Evolutionary conservation across 2,888 invertebrate genomes (phyloP).

Genomic region (Vannuccia rotundouncinata): DNA sequence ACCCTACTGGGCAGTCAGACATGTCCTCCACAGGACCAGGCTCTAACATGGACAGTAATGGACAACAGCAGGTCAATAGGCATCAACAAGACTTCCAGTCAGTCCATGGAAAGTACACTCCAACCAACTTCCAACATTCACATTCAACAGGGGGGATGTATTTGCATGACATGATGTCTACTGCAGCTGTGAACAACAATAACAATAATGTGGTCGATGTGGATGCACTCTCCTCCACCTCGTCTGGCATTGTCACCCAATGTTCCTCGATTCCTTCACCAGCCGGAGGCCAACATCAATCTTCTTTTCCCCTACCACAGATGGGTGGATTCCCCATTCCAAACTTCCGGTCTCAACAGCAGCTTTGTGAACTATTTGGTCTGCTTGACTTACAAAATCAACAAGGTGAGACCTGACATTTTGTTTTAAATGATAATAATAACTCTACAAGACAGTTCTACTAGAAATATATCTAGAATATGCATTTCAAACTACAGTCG

Average conservation of each 20-base stretch:
- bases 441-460: too few relatives aligned
- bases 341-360: neutral
- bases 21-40: neutral
- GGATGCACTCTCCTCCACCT: neutral
- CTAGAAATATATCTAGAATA: too few relatives aligned
- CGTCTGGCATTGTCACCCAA: neutral
- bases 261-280: constrained; percentile 1
- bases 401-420: neutral
- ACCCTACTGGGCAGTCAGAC: too few relatives aligned
- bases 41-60: neutral
- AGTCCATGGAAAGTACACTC: neutral
- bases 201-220: constrained; percentile 1
- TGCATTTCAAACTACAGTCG: too few relatives aligned
- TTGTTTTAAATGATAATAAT: too few relatives aligned
- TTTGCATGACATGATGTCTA: neutral
- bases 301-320: neutral
- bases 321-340: neutral
- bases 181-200: neutral
- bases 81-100: neutral
- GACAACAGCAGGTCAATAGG: neutral
- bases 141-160: neutral
- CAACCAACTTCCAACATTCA: neutral
- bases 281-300: neutral
- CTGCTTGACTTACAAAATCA: neutral
- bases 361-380: neutral